These are phyloP conservation scores for Apostichopus californicus DNA, from an alignment of 35 echinoderm and acorn worm species.

Conservation along the genomic window DNA sequence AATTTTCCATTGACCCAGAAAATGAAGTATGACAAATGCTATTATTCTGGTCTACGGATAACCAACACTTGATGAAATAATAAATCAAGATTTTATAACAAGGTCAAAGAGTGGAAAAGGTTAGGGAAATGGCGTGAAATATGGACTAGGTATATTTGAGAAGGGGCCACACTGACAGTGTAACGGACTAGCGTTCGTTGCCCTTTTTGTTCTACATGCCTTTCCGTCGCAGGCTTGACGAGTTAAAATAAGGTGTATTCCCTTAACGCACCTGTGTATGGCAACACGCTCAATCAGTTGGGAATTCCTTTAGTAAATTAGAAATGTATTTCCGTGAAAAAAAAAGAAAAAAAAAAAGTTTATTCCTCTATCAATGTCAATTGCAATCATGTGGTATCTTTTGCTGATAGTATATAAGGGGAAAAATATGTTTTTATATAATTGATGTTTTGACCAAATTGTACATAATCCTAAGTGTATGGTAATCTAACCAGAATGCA, in stretches of 20 bases:
- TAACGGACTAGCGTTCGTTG: constrained; percentile 41
- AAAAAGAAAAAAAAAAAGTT: neutral
- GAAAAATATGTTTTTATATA: too few species aligned
- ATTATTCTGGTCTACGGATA: constrained; percentile 25
- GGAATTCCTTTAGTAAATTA: constrained; percentile 38
- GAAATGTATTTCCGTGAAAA: neutral
- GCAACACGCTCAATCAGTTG: neutral
- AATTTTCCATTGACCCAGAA: constrained; percentile 32
- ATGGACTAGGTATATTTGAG: neutral
- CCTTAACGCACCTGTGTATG: constrained; percentile 43
- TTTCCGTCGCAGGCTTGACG: neutral
- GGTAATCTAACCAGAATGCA: too few species aligned
- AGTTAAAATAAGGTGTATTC: neutral
- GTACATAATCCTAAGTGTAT: too few species aligned
- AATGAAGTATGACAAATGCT: constrained; percentile 45
- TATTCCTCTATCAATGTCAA: neutral
- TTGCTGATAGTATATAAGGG: too few species aligned
- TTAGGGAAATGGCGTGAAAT: neutral
- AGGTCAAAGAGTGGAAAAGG: constrained; percentile 33
- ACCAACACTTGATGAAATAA: constrained; percentile 29
- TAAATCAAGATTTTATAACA: constrained; percentile 38
- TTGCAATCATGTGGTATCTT: too few species aligned
- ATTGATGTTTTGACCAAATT: too few species aligned
- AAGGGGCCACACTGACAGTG: neutral
- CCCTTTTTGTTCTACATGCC: neutral